phyloP scores from a whole-genome alignment of 2,888 invertebrate species.

The Cistogaster globosa region DNA sequence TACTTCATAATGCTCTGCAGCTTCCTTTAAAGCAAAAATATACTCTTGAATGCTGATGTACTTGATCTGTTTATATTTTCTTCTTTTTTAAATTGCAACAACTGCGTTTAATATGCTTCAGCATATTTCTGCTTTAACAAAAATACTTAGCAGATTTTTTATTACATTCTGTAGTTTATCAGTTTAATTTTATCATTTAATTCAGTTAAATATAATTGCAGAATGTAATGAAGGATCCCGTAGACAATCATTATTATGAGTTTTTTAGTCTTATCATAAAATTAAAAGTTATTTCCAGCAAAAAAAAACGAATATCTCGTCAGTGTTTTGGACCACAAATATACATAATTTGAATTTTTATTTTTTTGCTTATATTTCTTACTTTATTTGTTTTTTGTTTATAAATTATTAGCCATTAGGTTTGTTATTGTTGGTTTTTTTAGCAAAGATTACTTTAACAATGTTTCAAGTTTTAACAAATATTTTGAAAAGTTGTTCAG shows the following conservation, averaged over 20 bases:
- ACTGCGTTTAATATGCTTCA: conserved; percentile 2
- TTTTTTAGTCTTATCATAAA: conserved; percentile 46
- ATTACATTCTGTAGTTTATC: conserved; percentile 61
- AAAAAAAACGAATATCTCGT: not conserved
- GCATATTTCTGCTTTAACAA: conserved; percentile 10
- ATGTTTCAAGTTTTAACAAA: too few species aligned
- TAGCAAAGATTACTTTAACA: too few species aligned
- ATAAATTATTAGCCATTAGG: too few species aligned
- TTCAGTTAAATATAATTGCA: conserved; percentile 61
- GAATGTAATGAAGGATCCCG: conserved; percentile 68
- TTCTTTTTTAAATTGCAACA: not conserved
- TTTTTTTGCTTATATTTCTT: not conserved
- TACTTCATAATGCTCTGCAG: not conserved
- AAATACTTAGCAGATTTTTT: conserved; percentile 18
- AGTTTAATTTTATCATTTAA: conserved; percentile 71
- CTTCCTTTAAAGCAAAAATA: not conserved
- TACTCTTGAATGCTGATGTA: conserved; percentile 50
- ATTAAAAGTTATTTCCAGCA: conserved; percentile 20
- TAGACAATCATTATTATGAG: conserved; percentile 62
- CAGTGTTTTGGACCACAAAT: not conserved
- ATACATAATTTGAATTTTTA: not conserved
- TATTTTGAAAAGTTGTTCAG: too few species aligned
- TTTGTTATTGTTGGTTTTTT: too few species aligned
- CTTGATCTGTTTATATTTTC: conserved; percentile 32
- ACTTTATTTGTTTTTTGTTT: not conserved